Conservation (phyloP, 1,140 invertebrate genomes). For the Caenorhabditis tropicalis region DNA sequence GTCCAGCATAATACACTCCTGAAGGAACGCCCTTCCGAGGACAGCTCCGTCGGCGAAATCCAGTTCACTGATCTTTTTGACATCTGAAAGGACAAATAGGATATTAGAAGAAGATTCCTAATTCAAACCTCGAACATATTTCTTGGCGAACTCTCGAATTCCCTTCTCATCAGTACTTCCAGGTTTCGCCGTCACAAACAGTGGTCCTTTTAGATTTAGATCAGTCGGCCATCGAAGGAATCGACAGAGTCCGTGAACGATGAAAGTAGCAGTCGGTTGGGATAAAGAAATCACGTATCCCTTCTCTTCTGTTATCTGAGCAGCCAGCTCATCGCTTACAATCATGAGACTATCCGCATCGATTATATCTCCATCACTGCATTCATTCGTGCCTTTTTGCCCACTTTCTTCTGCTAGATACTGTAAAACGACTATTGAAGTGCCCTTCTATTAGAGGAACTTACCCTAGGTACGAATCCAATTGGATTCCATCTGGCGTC, state of each 20-base stretch:
- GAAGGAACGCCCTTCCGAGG: constrained; percentile 55
- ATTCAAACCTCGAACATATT: neutral
- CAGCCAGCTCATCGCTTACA: constrained; percentile 40
- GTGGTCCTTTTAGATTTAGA: constrained; percentile 54
- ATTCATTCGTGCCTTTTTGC: neutral
- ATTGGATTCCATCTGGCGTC: constrained; percentile 49
- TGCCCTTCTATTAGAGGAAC: too few species aligned
- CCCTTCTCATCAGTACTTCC: neutral
- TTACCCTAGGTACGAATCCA: constrained; percentile 49
- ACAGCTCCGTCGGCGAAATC: constrained; percentile 41
- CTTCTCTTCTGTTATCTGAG: constrained; percentile 29
- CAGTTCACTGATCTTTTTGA: constrained; percentile 33
- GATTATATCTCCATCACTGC: constrained; percentile 8
- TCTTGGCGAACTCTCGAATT: constrained; percentile 26
- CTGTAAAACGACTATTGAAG: too few species aligned
- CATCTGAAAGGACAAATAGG: neutral
- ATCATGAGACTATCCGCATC: constrained; percentile 15
- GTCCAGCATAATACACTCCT: constrained; percentile 57
- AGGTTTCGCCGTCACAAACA: constrained; percentile 54
- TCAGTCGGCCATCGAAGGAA: constrained; percentile 55
- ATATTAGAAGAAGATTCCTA: neutral
- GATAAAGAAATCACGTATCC: constrained; percentile 44
- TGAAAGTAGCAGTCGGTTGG: constrained; percentile 47
- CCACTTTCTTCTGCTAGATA: neutral
- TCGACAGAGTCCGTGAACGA: constrained; percentile 52